A percentile compares a stretch with the other conserved stretches of the same genome.
Evolutionary conservation across 2,888 invertebrate species (phyloP).

Genomic region (Patella depressa): DNA sequence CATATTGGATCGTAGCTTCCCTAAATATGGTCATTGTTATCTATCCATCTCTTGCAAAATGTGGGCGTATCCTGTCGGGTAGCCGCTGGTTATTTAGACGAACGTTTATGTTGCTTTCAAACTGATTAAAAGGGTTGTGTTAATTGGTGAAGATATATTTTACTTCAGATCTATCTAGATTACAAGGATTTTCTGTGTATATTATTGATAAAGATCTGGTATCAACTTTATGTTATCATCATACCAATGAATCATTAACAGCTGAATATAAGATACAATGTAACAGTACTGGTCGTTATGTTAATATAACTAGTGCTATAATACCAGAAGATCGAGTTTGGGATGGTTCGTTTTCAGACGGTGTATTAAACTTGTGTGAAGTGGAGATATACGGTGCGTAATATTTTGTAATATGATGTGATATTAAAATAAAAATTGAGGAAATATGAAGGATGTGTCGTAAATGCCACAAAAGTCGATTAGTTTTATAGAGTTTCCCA

Average conservation of each 20-base stretch:
- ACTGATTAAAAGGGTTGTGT: too few species aligned
- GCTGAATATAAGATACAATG: neutral
- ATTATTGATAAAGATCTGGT: neutral
- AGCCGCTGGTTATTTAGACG: too few species aligned
- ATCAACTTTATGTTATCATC: neutral
- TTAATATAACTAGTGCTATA: neutral
- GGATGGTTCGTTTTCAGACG: neutral
- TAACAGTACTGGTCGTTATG: neutral
- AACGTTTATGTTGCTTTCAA: too few species aligned
- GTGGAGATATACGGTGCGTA: neutral
- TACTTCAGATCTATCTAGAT: neutral
- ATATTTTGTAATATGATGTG: too few species aligned
- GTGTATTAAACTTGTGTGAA: neutral
- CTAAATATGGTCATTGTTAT: too few species aligned
- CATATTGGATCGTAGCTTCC: too few species aligned
- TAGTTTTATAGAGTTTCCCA: too few species aligned
- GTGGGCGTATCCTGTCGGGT: too few species aligned
- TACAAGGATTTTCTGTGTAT: neutral
- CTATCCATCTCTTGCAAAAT: too few species aligned
- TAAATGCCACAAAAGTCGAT: too few species aligned
- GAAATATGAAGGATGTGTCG: too few species aligned
- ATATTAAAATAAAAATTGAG: too few species aligned
- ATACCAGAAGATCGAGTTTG: neutral
- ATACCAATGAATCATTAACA: neutral
- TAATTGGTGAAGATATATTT: neutral